phyloP scores from a whole-genome alignment of 2,797 vertebrate genomes.

The Tragopan temminckii region DNA sequence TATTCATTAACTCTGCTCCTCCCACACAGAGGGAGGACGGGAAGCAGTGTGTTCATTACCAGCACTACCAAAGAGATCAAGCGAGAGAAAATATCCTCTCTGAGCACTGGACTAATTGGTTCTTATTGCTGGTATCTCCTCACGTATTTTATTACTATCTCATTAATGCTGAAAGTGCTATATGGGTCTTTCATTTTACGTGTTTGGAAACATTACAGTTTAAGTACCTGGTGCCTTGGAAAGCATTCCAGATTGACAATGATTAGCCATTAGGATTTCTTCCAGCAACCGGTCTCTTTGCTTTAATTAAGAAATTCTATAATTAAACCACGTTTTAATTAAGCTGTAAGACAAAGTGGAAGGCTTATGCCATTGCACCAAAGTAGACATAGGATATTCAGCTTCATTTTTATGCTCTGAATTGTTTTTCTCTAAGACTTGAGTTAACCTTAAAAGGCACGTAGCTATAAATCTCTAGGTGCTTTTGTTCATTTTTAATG shows the following conservation, averaged over 20 bases:
- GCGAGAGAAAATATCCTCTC: neutral
- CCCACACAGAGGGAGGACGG: neutral
- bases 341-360: constrained; percentile 27
- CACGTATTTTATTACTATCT: constrained; percentile 33
- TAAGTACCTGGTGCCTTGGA: neutral
- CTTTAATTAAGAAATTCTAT: constrained; percentile 63
- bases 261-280: constrained; percentile 60
- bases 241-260: constrained; percentile 50
- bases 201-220: constrained; percentile 1
- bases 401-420: neutral
- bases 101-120: constrained; percentile 28
- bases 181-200: neutral
- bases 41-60: neutral
- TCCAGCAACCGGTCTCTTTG: constrained; percentile 15
- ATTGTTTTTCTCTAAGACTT: neutral
- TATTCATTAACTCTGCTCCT: constrained; percentile 31
- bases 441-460: neutral
- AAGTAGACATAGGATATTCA: neutral
- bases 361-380: neutral
- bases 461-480: neutral
- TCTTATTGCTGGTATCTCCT: constrained; percentile 28
- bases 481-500: neutral
- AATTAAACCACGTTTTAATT: constrained; percentile 46
- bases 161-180: constrained; percentile 38
- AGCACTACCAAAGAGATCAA: neutral